These are phyloP conservation scores for Piezodorus guildinii DNA, from an alignment of 1,140 invertebrate genomes.

Conservation along the genomic window DNA sequence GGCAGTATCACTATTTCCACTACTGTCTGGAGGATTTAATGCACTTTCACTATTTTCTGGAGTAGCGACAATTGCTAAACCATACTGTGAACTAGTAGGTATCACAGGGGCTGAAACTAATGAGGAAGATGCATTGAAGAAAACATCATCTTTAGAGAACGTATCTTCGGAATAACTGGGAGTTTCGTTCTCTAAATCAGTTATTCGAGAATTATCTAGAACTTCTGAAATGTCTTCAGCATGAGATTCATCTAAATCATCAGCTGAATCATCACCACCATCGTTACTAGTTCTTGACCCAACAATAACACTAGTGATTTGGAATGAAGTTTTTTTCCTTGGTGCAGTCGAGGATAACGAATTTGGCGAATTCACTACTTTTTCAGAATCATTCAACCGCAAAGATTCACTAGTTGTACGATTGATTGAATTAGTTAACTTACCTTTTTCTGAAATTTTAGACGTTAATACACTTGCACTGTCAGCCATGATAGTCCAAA, in stretches of 20 bases:
- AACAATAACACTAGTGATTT: constrained; percentile 81
- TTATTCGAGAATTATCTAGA: constrained; percentile 59
- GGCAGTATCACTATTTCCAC: constrained; percentile 38
- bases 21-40: constrained; percentile 30
- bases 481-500: constrained; percentile 29
- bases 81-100: constrained; percentile 71
- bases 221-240: constrained; percentile 61
- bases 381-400: constrained; percentile 26
- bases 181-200: constrained; percentile 72
- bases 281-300: constrained; percentile 68
- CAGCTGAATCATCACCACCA: constrained; percentile 80
- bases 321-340: constrained; percentile 76
- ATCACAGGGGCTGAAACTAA: constrained; percentile 67
- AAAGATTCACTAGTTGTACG: constrained; percentile 29
- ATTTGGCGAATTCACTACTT: constrained; percentile 23
- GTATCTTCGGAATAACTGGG: constrained; percentile 75
- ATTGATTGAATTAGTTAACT: constrained; percentile 27
- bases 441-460: constrained; percentile 28
- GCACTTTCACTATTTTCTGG: constrained; percentile 26
- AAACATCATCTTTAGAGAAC: constrained; percentile 68
- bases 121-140: constrained; percentile 61
- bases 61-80: constrained; percentile 60
- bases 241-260: constrained; percentile 87
- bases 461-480: constrained; percentile 25
- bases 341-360: constrained; percentile 23